Base-by-base conservation (phyloP, 2,888 invertebrate genomes). In the Proisotoma minuta region DNA sequence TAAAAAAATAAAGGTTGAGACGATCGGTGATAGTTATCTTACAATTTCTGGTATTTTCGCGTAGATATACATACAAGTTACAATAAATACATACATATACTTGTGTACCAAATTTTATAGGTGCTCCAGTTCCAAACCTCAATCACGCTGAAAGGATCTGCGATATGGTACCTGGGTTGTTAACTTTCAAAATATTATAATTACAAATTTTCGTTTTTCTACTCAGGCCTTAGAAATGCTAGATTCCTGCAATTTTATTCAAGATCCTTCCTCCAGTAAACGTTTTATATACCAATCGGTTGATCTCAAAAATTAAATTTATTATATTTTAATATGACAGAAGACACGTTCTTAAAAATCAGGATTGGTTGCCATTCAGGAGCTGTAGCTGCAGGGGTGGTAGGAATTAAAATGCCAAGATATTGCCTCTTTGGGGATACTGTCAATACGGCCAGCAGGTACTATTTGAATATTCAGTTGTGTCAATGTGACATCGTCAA, bases 1-100 rank as follows among this genome's bases (percentile, higher is more conserved):
- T 49, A 8, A 22, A 15, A 20, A 20, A 3, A 43, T 43, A 18
- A 77, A 93, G 92, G 92, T 94, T 40, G 97, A 97, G 80, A 97
- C 97, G 0, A 96, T 97, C 72, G 96, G 97, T 0, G 97, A 98
- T 77, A 97, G 97, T 0, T 98, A 97, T 77, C 96, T 98, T 96
- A 93, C 96, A 0, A 97, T 96, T 0, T 90, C 93, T 0, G 97
- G 53, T 54, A 39, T 23, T 20, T 20, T 23, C 3, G 22, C 4
- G 12, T n/a, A n/a, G n/a, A n/a, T n/a, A 43, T 22, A 29, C 18
- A 50, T 26, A 3, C 18, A 27, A 52, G 18, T 28, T 5, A 28
- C 52, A 52, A 52, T 52, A 3, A 8, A 52, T 24, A 34, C 8
- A 10, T 34, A 8, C 34, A 10, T 15, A 34, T 34, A 10, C 34